Evolutionary conservation across 2,888 invertebrate species (phyloP).

Genomic region (Eledona agricola): DNA sequence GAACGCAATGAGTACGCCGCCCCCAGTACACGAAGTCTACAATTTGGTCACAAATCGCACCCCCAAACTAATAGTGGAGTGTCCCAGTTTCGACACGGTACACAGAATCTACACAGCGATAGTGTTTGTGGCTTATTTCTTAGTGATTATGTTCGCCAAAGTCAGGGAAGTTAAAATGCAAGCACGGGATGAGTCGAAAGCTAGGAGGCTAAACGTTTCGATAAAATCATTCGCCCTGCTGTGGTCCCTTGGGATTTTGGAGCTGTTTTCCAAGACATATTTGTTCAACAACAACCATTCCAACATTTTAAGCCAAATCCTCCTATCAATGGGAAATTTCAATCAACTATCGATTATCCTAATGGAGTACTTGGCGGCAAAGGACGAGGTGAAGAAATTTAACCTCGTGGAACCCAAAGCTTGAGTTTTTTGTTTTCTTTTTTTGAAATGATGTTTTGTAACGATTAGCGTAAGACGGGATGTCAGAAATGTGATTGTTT

Average conservation of each 20-base stretch:
- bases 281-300: conserved; percentile 46
- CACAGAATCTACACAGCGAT: conserved; percentile 48
- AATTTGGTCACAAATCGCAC: neutral
- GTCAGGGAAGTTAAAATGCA: conserved; percentile 46
- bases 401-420: conserved; percentile 45
- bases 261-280: conserved; percentile 53
- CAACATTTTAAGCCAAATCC: conserved; percentile 48
- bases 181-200: conserved; percentile 27
- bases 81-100: conserved; percentile 11
- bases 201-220: conserved; percentile 45
- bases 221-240: conserved; percentile 48
- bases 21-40: conserved; percentile 20
- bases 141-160: conserved; percentile 53
- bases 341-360: conserved; percentile 47
- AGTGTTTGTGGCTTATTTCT: conserved; percentile 50
- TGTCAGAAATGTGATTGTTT: conserved; percentile 9
- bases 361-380: conserved; percentile 43
- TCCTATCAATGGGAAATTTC: conserved; percentile 50
- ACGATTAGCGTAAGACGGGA: neutral
- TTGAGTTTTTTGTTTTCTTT: conserved; percentile 26
- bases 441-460: conserved; percentile 11
- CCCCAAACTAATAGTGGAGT: conserved; percentile 16
- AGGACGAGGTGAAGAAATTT: conserved; percentile 41
- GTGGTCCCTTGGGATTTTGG: conserved; percentile 57
- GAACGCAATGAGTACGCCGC: conserved; percentile 25